A percentile compares a stretch with the other conserved stretches of the same genome.
phyloP scores from a whole-genome alignment of 2,797 vertebrate species.

The Xenops minutus region DNA sequence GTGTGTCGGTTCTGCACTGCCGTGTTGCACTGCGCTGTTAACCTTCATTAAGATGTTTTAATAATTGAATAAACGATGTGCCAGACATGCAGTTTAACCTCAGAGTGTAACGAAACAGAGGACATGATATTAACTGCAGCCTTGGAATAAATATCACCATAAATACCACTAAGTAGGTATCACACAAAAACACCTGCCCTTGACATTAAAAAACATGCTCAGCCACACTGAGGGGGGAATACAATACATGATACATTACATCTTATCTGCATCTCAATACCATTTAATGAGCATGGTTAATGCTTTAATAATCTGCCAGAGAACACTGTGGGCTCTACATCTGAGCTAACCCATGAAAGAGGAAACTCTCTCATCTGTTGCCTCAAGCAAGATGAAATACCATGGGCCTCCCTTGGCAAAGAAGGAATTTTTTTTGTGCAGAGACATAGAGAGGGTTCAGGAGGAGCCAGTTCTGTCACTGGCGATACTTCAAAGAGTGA shows the following conservation, averaged over 20 bases:
- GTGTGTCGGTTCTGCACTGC: neutral
- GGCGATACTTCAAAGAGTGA: neutral
- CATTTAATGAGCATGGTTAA: constrained; percentile 35
- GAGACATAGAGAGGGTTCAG: neutral
- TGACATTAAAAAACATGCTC: constrained; percentile 23
- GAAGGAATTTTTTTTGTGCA: neutral
- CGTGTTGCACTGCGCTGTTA: neutral
- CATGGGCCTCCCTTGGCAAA: neutral
- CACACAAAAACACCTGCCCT: constrained; percentile 24
- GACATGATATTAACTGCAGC: neutral
- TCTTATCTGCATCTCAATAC: constrained; percentile 59
- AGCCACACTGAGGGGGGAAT: neutral
- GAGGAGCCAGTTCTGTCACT: neutral
- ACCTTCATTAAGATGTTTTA: constrained; percentile 43
- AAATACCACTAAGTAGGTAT: constrained; percentile 48
- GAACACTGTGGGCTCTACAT: constrained; percentile 14
- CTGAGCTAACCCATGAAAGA: constrained; percentile 26
- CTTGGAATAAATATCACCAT: constrained; percentile 39
- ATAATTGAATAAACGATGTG: constrained; percentile 27
- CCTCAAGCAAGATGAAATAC: neutral
- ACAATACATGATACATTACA: neutral
- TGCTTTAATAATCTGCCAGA: constrained; percentile 53
- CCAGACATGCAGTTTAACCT: constrained; percentile 24
- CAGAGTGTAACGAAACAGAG: neutral
- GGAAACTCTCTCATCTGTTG: constrained; percentile 27